Percentiles rank a stretch among this genome's conserved stretches.
Evolutionary conservation across 1,140 invertebrate species (phyloP).

Genomic region (Proales similis): DNA sequence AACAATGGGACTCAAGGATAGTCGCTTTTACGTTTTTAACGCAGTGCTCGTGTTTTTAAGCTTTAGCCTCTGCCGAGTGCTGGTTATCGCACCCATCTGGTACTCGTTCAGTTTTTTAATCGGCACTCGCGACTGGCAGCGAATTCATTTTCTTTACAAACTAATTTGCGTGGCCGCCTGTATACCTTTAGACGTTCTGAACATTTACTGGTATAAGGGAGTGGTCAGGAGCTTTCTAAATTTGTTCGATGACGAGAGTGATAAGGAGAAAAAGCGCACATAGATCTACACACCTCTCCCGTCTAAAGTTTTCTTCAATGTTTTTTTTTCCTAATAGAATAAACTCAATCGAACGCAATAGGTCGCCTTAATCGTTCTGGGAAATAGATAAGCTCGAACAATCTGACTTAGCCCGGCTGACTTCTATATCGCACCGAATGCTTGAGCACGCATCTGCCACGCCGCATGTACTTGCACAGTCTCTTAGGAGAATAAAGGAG

Average conservation of each 20-base stretch:
- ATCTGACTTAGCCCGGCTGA: too few relatives aligned
- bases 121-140: background rate
- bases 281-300: slow-evolving; percentile 18
- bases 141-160: background rate
- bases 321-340: background rate
- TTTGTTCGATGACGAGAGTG: too few relatives aligned
- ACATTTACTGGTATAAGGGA: slow-evolving; percentile 16
- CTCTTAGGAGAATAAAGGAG: too few relatives aligned
- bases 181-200: background rate
- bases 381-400: background rate
- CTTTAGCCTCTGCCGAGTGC: background rate
- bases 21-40: slow-evolving; percentile 5
- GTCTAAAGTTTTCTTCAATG: background rate
- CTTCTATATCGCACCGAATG: too few relatives aligned
- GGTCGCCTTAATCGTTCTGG: background rate
- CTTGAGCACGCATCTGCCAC: too few relatives aligned
- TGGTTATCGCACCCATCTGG: slow-evolving; percentile 8
- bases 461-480: too few relatives aligned
- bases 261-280: too few relatives aligned
- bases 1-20: slow-evolving; percentile 6
- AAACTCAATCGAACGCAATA: background rate
- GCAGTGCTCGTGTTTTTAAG: background rate
- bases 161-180: background rate
- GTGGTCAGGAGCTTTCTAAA: slow-evolving; percentile 1
- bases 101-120: background rate